Conservation (phyloP, 2,113 vertebrate species). For the Machaerirhynchus nigripectus region DNA sequence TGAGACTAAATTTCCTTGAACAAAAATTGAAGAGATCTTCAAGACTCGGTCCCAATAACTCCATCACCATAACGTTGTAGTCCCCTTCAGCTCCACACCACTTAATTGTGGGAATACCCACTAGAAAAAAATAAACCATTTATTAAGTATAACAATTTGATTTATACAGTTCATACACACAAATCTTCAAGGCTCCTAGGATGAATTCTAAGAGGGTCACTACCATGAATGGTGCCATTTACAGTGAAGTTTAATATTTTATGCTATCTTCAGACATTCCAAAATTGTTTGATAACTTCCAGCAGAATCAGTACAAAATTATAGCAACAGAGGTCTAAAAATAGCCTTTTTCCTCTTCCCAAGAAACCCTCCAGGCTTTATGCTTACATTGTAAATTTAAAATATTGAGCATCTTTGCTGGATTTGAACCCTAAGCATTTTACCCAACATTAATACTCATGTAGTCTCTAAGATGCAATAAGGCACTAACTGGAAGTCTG, state of each 20-base stretch:
- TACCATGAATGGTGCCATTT: neutral
- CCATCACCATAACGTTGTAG: conserved; percentile 99
- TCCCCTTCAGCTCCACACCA: conserved; percentile 97
- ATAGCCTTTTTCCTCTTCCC: neutral
- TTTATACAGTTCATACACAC: neutral
- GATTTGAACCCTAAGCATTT: neutral
- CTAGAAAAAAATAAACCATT: conserved; percentile 63
- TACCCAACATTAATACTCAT: neutral
- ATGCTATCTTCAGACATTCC: neutral
- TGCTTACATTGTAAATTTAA: neutral
- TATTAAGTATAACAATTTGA: neutral
- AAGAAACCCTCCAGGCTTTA: neutral
- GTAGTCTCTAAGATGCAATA: neutral
- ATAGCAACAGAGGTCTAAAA: neutral
- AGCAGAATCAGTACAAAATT: neutral
- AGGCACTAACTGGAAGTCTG: neutral
- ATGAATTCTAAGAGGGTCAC: neutral
- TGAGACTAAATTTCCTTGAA: conserved; percentile 95
- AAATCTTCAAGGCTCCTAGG: neutral
- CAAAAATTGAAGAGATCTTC: conserved; percentile 98
- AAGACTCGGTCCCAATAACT: conserved; percentile 91
- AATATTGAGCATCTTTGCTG: neutral
- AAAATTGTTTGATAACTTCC: neutral
- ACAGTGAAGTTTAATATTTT: neutral
- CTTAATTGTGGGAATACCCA: conserved; percentile 93